phyloP scores from a whole-genome alignment of 2,797 vertebrate genomes.

The Chelidonichthys spinosus region DNA sequence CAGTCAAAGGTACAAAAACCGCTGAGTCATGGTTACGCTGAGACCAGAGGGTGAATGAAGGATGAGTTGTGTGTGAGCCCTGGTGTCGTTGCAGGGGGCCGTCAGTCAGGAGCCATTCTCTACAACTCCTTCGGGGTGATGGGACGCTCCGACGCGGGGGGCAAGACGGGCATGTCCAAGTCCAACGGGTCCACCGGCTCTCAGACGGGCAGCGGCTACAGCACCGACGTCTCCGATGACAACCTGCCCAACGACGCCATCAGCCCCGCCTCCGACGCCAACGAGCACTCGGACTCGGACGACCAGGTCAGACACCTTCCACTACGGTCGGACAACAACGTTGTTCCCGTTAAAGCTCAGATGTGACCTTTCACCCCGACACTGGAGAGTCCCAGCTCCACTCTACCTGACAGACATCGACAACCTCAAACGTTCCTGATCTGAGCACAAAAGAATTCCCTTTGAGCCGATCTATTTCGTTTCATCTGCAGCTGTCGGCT shows the following conservation, averaged over 20 bases:
- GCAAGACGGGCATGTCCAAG: conserved; percentile 88
- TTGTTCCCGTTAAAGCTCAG: no score
- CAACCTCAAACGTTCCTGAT: conserved; percentile 6
- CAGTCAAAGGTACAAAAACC: conserved; percentile 90
- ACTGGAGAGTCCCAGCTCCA: not conserved
- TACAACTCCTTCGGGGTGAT: conserved; percentile 93
- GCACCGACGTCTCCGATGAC: conserved; percentile 96
- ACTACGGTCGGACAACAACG: no score
- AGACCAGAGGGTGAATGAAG: not conserved
- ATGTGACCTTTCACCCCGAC: not conserved
- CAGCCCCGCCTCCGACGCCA: conserved; percentile 89
- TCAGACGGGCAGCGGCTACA: conserved; percentile 97
- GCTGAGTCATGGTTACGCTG: not conserved
- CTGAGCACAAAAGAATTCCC: not conserved
- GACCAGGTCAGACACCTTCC: conserved; percentile 87
- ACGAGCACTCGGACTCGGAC: conserved; percentile 91
- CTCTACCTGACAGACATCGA: not conserved
- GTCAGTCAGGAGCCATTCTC: conserved; percentile 94
- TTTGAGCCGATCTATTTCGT: not conserved
- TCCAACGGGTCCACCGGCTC: conserved; percentile 95
- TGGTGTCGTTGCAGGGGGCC: conserved; percentile 85
- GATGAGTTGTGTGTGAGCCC: not conserved
- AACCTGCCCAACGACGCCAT: conserved; percentile 90
- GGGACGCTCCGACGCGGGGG: conserved; percentile 86
- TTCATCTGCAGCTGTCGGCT: not conserved